Evolutionary conservation across 64 coral and sea anemone genomes (phyloP), one percentile per base, ranked within the genome.

Genomic region (Pocillopora damicornis): DNA sequence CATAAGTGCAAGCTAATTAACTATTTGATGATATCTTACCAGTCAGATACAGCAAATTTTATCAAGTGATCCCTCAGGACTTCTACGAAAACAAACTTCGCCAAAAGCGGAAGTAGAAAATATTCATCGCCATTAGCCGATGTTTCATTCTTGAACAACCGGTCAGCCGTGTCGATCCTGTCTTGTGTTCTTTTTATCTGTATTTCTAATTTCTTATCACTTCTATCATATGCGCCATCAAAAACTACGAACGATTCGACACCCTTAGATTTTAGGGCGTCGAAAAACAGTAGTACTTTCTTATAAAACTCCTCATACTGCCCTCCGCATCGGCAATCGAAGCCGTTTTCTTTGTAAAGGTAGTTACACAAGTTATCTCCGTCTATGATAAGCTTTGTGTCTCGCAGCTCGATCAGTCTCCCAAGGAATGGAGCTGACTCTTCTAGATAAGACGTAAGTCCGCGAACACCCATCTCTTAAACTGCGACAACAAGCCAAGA

Each of bases 321-420:
- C n/a, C 94, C 94, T 2, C 94, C 93, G 65, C 60, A 86, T 14
- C 63, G 93, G 56, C 86, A 89, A 66, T 92, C 80, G 13, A 92
- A 60, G 1, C 57, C 89, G 15, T 60, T 86, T 58, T 9, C 63
- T 20, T 67, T 65, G 68, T 95, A 95, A 4, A 95, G 45, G 79
- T 88, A 73, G 56, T 88, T 77, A 26, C 84, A 66, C 35, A 95
- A 71, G 10, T 79, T 79, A 16, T 30, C 79, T 4, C 90, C 94
- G 79, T 95, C 94, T 36, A 95, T 86, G 63, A 92, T 63, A 8
- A 95, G 11, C 42, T 84, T 76, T 65, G 94, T 95, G 75, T 89
- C 59, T 9, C 23, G 80, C 16, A 95, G 63, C 11, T 92, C 75
- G 37, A 75, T 87, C 15, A 20, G 89, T 86, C 9, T 65, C 87